A percentile compares a stretch with the other conserved stretches of the same genome.
Conservation (phyloP, 2,797 vertebrate genomes). For the Enteromius anoplus region DNA sequence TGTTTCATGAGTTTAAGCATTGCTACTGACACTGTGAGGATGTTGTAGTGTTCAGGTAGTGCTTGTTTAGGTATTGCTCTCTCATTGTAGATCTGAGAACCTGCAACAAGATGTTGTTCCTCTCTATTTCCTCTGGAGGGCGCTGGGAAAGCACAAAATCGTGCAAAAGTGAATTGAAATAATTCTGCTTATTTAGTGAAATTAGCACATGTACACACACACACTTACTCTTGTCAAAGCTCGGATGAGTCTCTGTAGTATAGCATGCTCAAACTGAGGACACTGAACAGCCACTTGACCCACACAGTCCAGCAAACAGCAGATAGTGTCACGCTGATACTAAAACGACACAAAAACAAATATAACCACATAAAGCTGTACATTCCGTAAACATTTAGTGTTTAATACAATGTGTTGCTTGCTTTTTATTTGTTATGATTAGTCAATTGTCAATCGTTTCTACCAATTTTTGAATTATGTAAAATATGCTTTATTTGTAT, state of each 20-base stretch:
- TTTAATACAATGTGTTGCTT: not conserved
- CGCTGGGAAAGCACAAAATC: conserved; percentile 60
- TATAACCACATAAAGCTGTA: not conserved
- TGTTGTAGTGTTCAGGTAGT: conserved; percentile 33
- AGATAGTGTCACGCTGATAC: conserved; percentile 77
- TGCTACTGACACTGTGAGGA: not conserved
- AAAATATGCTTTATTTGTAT: not conserved
- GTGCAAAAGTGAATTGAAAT: not conserved
- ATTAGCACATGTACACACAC: conserved; percentile 14
- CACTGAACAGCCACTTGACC: conserved; percentile 75
- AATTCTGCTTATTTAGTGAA: not conserved
- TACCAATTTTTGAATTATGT: not conserved
- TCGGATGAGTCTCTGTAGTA: conserved; percentile 73
- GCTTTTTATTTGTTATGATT: not conserved
- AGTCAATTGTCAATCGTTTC: no score
- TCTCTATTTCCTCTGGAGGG: conserved; percentile 66
- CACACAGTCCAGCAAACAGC: conserved; percentile 79
- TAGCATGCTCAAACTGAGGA: conserved; percentile 75
- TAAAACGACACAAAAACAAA: conserved; percentile 51
- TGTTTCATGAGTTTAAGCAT: not conserved
- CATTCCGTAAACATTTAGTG: not conserved
- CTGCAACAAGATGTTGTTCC: conserved; percentile 63
- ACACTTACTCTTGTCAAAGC: conserved; percentile 77
- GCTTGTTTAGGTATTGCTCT: conserved; percentile 61
- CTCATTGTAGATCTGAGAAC: conserved; percentile 68